These are phyloP conservation scores for Drosophila birchii DNA, from an alignment of 2,888 invertebrate species.

Conservation along the genomic window DNA sequence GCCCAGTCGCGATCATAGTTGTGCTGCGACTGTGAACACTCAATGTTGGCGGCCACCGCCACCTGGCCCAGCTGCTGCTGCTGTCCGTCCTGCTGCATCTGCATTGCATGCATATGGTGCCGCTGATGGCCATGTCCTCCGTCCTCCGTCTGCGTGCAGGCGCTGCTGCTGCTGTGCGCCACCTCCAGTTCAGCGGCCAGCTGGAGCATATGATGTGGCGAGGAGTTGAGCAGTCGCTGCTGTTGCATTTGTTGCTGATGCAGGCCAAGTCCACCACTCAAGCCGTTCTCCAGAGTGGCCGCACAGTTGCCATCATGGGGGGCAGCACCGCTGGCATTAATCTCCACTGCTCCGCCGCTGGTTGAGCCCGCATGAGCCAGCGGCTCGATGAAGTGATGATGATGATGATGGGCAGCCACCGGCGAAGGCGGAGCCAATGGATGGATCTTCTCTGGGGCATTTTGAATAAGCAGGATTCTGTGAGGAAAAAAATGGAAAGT, in stretches of 20 bases:
- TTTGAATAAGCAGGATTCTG: slow-evolving; percentile 96
- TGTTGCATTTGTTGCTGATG: slow-evolving; percentile 65
- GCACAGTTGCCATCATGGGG: slow-evolving; percentile 45
- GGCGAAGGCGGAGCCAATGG: slow-evolving; percentile 89
- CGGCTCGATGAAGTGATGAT: slow-evolving; percentile 56
- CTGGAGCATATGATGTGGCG: slow-evolving; percentile 76
- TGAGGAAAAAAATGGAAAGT: neutral
- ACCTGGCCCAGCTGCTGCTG: slow-evolving; percentile 79
- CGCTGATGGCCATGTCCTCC: slow-evolving; percentile 56
- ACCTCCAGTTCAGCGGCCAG: slow-evolving; percentile 70
- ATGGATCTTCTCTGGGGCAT: slow-evolving; percentile 92
- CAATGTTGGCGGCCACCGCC: slow-evolving; percentile 88
- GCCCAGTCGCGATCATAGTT: slow-evolving; percentile 85
- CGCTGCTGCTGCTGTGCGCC: slow-evolving; percentile 66
- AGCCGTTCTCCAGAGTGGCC: slow-evolving; percentile 35
- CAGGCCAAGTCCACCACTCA: slow-evolving; percentile 40
- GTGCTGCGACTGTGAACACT: slow-evolving; percentile 85
- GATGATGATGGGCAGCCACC: slow-evolving; percentile 74
- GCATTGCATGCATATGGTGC: slow-evolving; percentile 61
- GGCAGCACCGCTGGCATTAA: slow-evolving; percentile 52
- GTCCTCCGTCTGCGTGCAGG: slow-evolving; percentile 74
- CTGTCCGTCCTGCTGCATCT: slow-evolving; percentile 63
- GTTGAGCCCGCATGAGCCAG: slow-evolving; percentile 48
- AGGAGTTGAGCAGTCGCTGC: slow-evolving; percentile 63
- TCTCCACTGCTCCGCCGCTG: slow-evolving; percentile 66